These are phyloP conservation scores for Prunella strophiata DNA, from an alignment of 2,797 vertebrate genomes.

Conservation along the genomic window DNA sequence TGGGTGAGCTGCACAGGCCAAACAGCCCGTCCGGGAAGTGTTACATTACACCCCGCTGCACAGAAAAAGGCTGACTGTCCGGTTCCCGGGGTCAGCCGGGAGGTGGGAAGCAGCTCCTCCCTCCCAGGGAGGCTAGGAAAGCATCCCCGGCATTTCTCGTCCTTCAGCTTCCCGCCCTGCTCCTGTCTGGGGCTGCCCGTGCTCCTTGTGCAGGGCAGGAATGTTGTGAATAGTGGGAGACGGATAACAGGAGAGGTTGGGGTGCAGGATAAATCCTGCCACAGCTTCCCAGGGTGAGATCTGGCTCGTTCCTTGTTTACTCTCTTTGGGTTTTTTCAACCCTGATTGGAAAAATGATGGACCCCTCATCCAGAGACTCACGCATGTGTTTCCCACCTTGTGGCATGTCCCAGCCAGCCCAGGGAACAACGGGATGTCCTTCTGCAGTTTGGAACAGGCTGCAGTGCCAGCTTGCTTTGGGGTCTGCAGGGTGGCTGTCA, in stretches of 20 bases:
- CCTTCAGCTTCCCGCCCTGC: not conserved
- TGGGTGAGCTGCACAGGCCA: not conserved
- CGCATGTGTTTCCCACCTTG: not conserved
- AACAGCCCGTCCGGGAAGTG: not conserved
- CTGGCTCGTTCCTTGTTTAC: not conserved
- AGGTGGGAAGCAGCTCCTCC: conserved; percentile 39
- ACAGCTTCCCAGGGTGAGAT: not conserved
- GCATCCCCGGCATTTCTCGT: conserved; percentile 38
- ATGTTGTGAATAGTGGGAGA: not conserved
- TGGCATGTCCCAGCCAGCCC: not conserved
- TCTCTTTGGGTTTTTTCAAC: not conserved
- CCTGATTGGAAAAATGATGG: not conserved
- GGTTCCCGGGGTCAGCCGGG: conserved; percentile 17
- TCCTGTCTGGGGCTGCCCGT: rapidly evolving
- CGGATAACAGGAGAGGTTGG: not conserved
- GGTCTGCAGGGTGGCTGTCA: not conserved
- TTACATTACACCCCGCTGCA: not conserved
- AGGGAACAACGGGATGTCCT: not conserved
- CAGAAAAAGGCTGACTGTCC: conserved; percentile 56
- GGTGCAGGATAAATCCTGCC: not conserved
- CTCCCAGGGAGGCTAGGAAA: not conserved
- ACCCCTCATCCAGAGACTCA: not conserved
- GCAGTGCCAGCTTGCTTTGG: rapidly evolving
- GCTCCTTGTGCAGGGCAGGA: not conserved
- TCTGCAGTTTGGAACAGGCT: not conserved